Evolutionary conservation across 2,888 invertebrate species (phyloP), one percentile per base, ranked within the genome.

Genomic region (Thera obeliscata): DNA sequence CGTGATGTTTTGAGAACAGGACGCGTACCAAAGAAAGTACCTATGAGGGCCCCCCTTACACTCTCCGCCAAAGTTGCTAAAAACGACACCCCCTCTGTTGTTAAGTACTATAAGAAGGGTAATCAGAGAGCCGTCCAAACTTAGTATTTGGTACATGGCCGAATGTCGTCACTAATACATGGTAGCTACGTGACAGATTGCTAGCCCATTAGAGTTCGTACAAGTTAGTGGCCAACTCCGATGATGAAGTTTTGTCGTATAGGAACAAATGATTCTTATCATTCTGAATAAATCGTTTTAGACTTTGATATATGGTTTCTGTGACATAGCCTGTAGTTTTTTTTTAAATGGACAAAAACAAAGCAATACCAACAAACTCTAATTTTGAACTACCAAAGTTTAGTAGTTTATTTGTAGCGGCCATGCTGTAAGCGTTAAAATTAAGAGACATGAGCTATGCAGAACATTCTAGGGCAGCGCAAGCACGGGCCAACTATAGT

Each of bases 361-460:
- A 33, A 33, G 9, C 12, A 6, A 52, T 33, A 52, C 22, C 7
- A 33, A 33, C 7, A 49, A 38, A 62, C 46, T 62, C 22, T 56
- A 2, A 38, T 49, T 56, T 56, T 38, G 22, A 49, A 61, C 52
- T 43, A 33, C 46, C 56, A 4, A 12, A 56, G 61, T 48, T 58
- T 58, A 54, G 36, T 41, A 46, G 52, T 61, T 65, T 11, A 43
- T 12, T 54, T 43, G 6, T 33, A 33, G 41, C n/a, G 33, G 33
- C 7, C 33, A 22, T 12, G 12, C 50, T 50, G 1, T 22, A 61
- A 61, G 65, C 61, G 66, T 61, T 55, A 59, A 74, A 75, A 76
- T 79, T 76, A 78, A 73, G 76, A 78, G 75, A 74, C 72, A 79
- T 80, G 77, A 72, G 68, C 72, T 73, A 66, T 72, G 66, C 43